phyloP scores from a whole-genome alignment of 1,140 invertebrate species.

The Trissolcus basalis region DNA sequence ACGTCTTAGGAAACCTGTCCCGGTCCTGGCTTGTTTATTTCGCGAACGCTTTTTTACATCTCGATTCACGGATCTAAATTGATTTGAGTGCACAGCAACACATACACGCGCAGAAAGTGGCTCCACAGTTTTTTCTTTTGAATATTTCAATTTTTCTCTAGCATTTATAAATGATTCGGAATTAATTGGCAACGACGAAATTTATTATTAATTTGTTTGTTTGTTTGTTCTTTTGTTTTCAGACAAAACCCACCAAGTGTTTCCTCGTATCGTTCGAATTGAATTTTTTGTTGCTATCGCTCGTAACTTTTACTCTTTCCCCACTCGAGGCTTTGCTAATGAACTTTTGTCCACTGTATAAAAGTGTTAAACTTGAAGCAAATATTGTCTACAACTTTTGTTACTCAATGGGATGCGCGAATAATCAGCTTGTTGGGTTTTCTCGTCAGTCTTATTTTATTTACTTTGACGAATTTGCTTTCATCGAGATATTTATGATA shows the following conservation, averaged over 20 bases:
- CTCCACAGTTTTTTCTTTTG: slow-evolving; percentile 25
- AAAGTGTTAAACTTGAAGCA: slow-evolving; percentile 52
- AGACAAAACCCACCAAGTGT: slow-evolving; percentile 50
- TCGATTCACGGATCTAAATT: slow-evolving; percentile 15
- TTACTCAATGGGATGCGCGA: slow-evolving; percentile 35
- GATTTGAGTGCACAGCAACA: slow-evolving; percentile 32
- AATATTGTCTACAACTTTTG: slow-evolving; percentile 46
- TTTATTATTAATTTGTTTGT: too few species aligned
- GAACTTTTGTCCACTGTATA: slow-evolving; percentile 39
- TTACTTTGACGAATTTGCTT: slow-evolving; percentile 44
- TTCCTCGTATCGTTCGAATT: slow-evolving; percentile 25
- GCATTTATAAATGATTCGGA: slow-evolving; percentile 43
- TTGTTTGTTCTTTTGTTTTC: too few species aligned
- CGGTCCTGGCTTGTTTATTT: too few species aligned
- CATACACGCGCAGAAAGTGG: slow-evolving; percentile 43
- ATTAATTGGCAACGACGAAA: slow-evolving; percentile 54
- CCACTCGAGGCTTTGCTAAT: slow-evolving; percentile 10
- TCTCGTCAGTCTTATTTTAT: slow-evolving; percentile 54
- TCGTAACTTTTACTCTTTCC: background rate
- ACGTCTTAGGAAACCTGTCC: slow-evolving; percentile 8
- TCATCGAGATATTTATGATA: slow-evolving; percentile 32
- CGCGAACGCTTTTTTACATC: slow-evolving; percentile 21
- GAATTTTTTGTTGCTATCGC: background rate
- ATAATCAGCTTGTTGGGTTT: slow-evolving; percentile 50
- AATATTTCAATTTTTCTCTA: slow-evolving; percentile 3